Percentiles rank a stretch among this genome's conserved stretches.
These are phyloP conservation scores for Melanerpes formicivorus DNA, from an alignment of 2,113 vertebrate species.

Conservation along the genomic window DNA sequence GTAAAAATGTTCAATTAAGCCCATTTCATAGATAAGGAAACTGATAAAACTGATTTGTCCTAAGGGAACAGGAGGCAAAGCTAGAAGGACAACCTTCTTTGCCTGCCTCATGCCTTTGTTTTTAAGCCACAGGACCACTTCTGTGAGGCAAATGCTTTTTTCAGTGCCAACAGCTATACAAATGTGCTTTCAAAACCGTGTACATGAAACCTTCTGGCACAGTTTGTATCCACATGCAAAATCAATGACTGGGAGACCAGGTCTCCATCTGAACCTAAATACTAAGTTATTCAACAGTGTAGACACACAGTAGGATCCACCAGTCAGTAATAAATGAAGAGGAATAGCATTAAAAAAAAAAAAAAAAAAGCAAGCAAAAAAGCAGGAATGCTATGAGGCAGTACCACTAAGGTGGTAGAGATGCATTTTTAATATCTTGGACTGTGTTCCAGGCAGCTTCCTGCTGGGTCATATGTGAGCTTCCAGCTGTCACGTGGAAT, in stretches of 20 bases:
- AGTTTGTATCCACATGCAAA: not conserved
- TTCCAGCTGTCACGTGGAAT: not conserved
- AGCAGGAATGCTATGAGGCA: not conserved
- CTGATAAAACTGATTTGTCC: not conserved
- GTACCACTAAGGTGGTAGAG: not conserved
- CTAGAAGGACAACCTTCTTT: not conserved
- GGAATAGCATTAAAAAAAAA: not conserved
- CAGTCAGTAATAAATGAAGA: not conserved
- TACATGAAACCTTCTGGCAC: slow-evolving; percentile 17
- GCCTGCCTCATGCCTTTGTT: not conserved
- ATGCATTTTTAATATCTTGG: not conserved
- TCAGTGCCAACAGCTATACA: not conserved
- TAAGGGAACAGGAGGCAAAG: not conserved
- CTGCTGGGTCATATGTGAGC: not conserved
- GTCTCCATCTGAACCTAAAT: not conserved
- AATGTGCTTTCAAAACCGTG: not conserved
- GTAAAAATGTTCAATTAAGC: not conserved
- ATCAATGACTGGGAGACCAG: not conserved
- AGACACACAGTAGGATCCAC: not conserved
- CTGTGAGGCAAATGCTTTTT: not conserved
- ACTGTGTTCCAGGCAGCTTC: not conserved
- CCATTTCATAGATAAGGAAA: not conserved
- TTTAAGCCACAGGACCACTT: not conserved
- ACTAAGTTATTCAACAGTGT: not conserved
- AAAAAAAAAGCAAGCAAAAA: not conserved